Conservation (phyloP, 92 coral and sea anemone genomes). For the Meandrina meandrites region DNA sequence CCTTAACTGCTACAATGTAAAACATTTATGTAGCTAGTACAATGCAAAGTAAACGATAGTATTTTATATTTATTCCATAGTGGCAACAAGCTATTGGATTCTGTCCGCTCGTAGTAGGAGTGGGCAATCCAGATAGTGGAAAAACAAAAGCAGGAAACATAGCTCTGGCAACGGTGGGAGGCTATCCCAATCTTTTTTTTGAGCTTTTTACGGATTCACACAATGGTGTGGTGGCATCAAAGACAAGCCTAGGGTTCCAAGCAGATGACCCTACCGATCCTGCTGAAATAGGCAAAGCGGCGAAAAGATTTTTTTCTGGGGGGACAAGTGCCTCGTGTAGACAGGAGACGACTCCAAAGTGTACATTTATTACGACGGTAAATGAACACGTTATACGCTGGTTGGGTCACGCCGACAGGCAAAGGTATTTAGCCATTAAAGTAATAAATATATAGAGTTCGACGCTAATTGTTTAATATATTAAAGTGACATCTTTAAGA, state of each 20-base stretch:
- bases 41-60: too few species aligned
- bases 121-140: conserved; percentile 42
- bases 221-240: conserved; percentile 11
- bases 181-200: neutral
- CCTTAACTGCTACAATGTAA: too few species aligned
- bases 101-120: conserved; percentile 35
- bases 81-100: conserved; percentile 49
- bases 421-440: neutral
- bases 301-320: conserved; percentile 51
- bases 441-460: too few species aligned
- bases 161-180: conserved; percentile 37
- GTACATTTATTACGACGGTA: conserved; percentile 38
- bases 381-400: conserved; percentile 57
- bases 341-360: conserved; percentile 4
- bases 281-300: conserved; percentile 46
- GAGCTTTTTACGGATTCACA: neutral
- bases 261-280: neutral
- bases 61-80: neutral
- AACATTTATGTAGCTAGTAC: too few species aligned
- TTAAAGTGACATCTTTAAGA: too few species aligned
- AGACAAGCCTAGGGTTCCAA: conserved; percentile 17
- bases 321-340: conserved; percentile 10
- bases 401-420: neutral
- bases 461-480: too few species aligned
- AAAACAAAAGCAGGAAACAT: conserved; percentile 52